These are phyloP conservation scores for Urocitellus parryii DNA, from an alignment of 2,113 vertebrate species.

Conservation along the genomic window DNA sequence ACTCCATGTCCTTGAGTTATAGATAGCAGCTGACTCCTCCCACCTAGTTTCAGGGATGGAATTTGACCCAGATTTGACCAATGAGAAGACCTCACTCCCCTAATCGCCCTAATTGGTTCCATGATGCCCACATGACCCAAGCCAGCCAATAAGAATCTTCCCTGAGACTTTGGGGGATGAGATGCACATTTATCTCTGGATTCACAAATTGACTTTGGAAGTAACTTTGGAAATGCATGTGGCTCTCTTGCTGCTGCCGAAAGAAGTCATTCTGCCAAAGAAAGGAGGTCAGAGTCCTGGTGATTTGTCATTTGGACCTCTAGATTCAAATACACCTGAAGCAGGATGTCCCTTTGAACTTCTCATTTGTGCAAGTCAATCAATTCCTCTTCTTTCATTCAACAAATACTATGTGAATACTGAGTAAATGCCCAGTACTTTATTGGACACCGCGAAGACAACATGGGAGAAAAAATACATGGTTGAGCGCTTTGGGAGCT, in stretches of 20 bases:
- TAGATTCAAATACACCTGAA: background rate
- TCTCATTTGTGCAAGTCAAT: background rate
- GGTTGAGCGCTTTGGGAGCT: background rate
- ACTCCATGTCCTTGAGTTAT: background rate
- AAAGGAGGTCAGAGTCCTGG: background rate
- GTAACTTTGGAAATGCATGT: background rate
- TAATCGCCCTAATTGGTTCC: background rate
- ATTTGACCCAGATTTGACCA: background rate
- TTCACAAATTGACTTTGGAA: background rate
- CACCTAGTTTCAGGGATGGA: background rate
- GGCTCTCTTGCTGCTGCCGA: background rate
- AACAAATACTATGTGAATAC: background rate
- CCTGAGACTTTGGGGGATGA: background rate
- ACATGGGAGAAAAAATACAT: background rate
- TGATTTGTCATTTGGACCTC: background rate
- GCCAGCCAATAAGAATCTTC: background rate
- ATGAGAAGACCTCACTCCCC: background rate
- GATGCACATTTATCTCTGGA: background rate
- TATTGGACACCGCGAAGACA: background rate
- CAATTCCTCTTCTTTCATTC: background rate
- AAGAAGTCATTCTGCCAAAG: background rate
- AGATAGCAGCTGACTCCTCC: background rate
- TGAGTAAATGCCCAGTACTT: background rate
- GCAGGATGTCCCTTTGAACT: background rate
- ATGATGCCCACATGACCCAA: background rate